A percentile compares a stretch with the other conserved stretches of the same genome.
These are phyloP conservation scores for Bombyx mori DNA, from an alignment of 1,140 invertebrate species.

Conservation along the genomic window ASM3026992v2 NC_085114.1:15306001-15306500, in stretches of 20 bases:
- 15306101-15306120: too few relatives aligned
- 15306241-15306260: constrained; percentile 30
- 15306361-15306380: constrained; percentile 46
- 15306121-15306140: too few relatives aligned
- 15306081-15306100: too few relatives aligned
- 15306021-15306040: too few relatives aligned
- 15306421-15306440: constrained; percentile 20
- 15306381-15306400: constrained; percentile 62
- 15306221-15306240: too few relatives aligned
- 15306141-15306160: too few relatives aligned
- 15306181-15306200: too few relatives aligned
- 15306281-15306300: constrained; percentile 71
- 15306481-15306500: constrained; percentile 26
- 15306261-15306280: constrained; percentile 32
- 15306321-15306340: constrained; percentile 21
- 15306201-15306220: too few relatives aligned
- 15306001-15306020: too few relatives aligned
- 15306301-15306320: constrained; percentile 66
- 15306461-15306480: constrained; percentile 50
- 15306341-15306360: constrained; percentile 35
- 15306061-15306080: too few relatives aligned
- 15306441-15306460: constrained; percentile 64
- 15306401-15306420: constrained; percentile 59
- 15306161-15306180: too few relatives aligned
- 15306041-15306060: too few relatives aligned